Base-by-base conservation (phyloP, 1,140 invertebrate genomes). In the Drosophila biarmipes region DNA sequence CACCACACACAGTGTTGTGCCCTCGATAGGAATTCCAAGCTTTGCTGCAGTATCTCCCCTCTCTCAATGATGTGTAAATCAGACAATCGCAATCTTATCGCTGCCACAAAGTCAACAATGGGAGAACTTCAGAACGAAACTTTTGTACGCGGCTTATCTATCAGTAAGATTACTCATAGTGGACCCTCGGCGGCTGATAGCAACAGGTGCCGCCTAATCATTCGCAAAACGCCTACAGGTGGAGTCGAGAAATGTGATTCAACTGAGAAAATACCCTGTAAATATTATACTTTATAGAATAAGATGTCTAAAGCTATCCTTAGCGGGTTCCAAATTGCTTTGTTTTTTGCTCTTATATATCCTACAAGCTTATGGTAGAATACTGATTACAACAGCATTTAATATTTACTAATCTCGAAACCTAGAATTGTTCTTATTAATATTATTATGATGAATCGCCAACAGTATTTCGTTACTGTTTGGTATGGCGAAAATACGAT, bases 181-280 rank as follows among this genome's bases (percentile, higher is more conserved):
- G 63, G 45, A 42, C 58, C 48, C 63, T 67, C 49, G 37, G 24
- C 34, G 38, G 29, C 63, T 73, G 85, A 80, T 80, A 84, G 61
- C 80, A 78, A 85, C 84, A 87, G 84, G 84, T 87, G 84, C 79
- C 63, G 79, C 68, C 79, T 80, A 90, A 90, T 89, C 84, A 89
- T 78, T 82, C 27, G 66, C 59, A 40, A 73, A 78, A 62, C 12
- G 29, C 40, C 38, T 37, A 57, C 68, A 58, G 58, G 45, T 74
- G 61, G 17, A 54, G 46, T 7, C n/a, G 6, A 46, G n/a, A 7
- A 10, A n/a, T n/a, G 2, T n/a, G 14, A 21, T 46, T 6, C 19
- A 3, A 46, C 24, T n/a, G 10, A 4, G 21, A 1, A 27, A 4
- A 4, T 46, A 46, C 45, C 19, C 19, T 21, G 12, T 21, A 45